Conservation (phyloP, 2,797 vertebrate genomes). For the Catharus ustulatus region DNA sequence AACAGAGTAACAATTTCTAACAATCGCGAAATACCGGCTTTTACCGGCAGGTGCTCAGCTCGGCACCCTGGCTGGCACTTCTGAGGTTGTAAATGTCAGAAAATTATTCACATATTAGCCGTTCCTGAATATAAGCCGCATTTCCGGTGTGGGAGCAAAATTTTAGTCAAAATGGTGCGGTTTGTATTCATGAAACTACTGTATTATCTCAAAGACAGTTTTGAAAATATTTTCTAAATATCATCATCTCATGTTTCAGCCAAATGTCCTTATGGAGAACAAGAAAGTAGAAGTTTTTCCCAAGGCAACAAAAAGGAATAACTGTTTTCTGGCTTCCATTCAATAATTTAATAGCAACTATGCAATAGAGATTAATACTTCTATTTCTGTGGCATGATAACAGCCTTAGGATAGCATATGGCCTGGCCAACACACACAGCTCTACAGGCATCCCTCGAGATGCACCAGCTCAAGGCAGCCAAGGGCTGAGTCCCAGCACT, state of each 20-base stretch:
- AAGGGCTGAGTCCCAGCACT: neutral
- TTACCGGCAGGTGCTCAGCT: too few relatives aligned
- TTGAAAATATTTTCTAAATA: neutral
- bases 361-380: neutral
- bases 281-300: neutral
- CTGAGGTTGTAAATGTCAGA: too few relatives aligned
- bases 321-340: neutral
- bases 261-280: neutral
- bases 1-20: too few relatives aligned
- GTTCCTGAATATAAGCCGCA: too few relatives aligned
- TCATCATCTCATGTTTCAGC: neutral
- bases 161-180: too few relatives aligned
- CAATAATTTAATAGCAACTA: constrained; percentile 15
- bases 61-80: too few relatives aligned
- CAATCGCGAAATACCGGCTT: too few relatives aligned
- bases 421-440: neutral
- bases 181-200: too few relatives aligned
- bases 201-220: neutral
- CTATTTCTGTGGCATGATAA: neutral
- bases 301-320: neutral
- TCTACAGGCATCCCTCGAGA: neutral
- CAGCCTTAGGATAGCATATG: neutral
- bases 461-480: neutral
- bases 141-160: too few relatives aligned
- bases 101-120: too few relatives aligned